Evolutionary conservation across 2,888 invertebrate genomes (phyloP).

Genomic region (Zelleria hepariella): DNA sequence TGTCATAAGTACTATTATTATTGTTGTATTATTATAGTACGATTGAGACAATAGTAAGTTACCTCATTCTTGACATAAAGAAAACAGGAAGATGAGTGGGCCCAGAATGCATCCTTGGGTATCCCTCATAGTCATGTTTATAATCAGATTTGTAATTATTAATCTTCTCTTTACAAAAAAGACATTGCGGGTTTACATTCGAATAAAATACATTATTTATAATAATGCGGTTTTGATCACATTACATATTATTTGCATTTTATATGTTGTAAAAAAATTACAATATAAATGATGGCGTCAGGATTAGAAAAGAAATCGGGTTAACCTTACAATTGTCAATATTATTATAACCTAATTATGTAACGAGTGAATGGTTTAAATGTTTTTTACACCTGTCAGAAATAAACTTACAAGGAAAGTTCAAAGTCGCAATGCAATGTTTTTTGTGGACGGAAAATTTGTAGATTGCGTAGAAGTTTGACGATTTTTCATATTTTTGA

Average conservation of each 20-base stretch:
- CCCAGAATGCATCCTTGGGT: not conserved
- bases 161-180: too few species aligned
- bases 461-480: not conserved
- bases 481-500: not conserved
- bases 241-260: too few species aligned
- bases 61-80: too few species aligned
- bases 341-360: not conserved
- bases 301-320: not conserved
- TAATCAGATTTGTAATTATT: not conserved
- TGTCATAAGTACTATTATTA: not conserved
- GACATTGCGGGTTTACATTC: too few species aligned
- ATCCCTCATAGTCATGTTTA: not conserved
- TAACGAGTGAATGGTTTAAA: slow-evolving; percentile 6
- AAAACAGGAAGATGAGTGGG: not conserved
- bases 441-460: not conserved
- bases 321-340: not conserved
- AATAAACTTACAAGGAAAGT: not conserved
- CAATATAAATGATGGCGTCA: too few species aligned
- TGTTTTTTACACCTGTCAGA: not conserved
- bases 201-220: too few species aligned
- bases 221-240: not conserved
- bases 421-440: not conserved
- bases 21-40: too few species aligned
- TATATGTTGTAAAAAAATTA: too few species aligned
- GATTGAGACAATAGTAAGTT: too few species aligned